These are phyloP conservation scores for Tipula vernalis DNA, from an alignment of 2,888 invertebrate genomes.

Conservation along the genomic window DNA sequence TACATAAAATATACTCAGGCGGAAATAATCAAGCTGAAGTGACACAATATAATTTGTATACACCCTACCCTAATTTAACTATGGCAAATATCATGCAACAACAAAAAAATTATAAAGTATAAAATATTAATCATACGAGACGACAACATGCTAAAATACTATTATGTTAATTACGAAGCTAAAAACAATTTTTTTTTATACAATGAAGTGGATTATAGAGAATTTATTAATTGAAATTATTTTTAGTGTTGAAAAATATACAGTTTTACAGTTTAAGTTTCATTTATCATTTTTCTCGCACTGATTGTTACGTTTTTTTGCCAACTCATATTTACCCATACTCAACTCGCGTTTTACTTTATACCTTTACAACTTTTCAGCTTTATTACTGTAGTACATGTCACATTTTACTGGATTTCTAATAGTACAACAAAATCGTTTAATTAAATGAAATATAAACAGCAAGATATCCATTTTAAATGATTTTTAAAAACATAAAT, in stretches of 20 bases:
- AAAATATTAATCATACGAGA: not conserved
- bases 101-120: not conserved
- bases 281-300: not conserved
- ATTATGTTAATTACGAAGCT: not conserved
- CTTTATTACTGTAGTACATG: not conserved
- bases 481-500: too few species aligned
- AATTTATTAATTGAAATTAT: not conserved
- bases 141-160: not conserved
- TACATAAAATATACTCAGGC: not conserved
- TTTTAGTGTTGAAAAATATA: not conserved
- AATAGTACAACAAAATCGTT: too few species aligned
- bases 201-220: not conserved
- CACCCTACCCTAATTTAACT: not conserved
- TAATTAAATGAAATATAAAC: too few species aligned
- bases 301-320: not conserved
- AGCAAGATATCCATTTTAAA: too few species aligned
- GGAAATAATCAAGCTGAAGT: not conserved
- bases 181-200: not conserved
- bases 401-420: not conserved
- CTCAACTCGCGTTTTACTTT: not conserved
- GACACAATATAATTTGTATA: not conserved
- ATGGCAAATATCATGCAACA: too few species aligned
- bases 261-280: not conserved
- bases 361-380: not conserved
- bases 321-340: not conserved